phyloP scores from a whole-genome alignment of 1,140 invertebrate species.

The Hetaerina americana region DNA sequence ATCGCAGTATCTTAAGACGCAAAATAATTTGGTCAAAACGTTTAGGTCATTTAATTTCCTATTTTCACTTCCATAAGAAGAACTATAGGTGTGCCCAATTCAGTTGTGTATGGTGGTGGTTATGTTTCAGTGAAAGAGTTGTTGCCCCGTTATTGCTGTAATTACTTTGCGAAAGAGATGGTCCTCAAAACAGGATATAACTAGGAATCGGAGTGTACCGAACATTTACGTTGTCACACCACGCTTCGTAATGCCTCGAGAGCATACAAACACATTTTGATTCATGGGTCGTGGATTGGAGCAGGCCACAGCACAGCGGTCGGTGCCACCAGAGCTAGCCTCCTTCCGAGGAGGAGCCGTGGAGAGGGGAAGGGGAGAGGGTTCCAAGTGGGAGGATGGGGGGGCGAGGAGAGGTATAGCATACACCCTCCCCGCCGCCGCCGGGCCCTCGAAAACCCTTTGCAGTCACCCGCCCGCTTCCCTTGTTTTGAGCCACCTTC shows the following conservation, averaged over 20 bases:
- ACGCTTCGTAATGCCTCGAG: not conserved
- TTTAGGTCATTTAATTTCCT: not conserved
- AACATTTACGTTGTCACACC: not conserved
- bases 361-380: not conserved
- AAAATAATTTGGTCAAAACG: no score
- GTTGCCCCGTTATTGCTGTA: no score
- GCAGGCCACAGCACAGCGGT: not conserved
- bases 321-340: no score
- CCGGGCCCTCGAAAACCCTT: not conserved
- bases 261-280: not conserved
- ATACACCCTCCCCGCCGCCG: not conserved
- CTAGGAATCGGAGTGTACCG: not conserved
- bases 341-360: not conserved
- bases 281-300: not conserved
- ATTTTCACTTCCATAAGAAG: no score
- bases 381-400: not conserved
- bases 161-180: not conserved
- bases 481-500: slow-evolving; percentile 1
- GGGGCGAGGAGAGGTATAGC: no score
- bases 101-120: no score
- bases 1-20: not conserved
- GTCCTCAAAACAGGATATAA: not conserved
- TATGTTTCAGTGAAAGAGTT: no score
- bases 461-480: not conserved
- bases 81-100: no score